These are phyloP conservation scores for Drosophila melanocephala DNA, from an alignment of 2,888 invertebrate species.

Conservation along the genomic window DNA sequence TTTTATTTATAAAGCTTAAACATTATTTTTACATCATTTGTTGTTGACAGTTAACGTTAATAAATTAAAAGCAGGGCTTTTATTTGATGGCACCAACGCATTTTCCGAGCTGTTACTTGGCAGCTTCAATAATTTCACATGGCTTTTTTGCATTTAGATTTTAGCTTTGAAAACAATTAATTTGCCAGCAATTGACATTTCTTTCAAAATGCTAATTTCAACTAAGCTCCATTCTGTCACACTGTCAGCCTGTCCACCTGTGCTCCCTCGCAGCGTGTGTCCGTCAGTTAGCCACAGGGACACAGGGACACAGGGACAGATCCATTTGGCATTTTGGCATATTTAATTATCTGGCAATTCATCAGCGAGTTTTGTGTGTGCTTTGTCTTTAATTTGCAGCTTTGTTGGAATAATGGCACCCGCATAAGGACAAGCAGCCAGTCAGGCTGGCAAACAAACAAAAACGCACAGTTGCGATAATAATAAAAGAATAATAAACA, in stretches of 20 bases:
- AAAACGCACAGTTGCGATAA: slow-evolving; percentile 59
- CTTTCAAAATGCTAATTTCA: slow-evolving; percentile 46
- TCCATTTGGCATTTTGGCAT: slow-evolving; percentile 51
- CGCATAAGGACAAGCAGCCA: slow-evolving; percentile 34
- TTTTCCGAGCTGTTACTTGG: background rate
- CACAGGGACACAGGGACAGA: slow-evolving; percentile 10
- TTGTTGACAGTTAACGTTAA: background rate
- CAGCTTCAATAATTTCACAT: background rate
- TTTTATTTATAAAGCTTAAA: background rate
- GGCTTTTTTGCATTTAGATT: background rate
- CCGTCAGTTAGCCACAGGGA: slow-evolving; percentile 7
- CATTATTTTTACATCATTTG: background rate
- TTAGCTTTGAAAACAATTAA: slow-evolving; percentile 11
- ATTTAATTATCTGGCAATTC: slow-evolving; percentile 70
- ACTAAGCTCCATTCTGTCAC: slow-evolving; percentile 13
- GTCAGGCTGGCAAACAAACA: slow-evolving; percentile 7
- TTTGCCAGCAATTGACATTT: slow-evolving; percentile 20
- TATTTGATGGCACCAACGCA: background rate
- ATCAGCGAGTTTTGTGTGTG: slow-evolving; percentile 38
- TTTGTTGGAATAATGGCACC: slow-evolving; percentile 47
- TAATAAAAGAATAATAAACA: slow-evolving; percentile 75
- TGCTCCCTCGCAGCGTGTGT: background rate
- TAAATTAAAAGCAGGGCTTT: background rate
- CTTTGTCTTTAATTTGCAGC: slow-evolving; percentile 52
- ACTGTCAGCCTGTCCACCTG: slow-evolving; percentile 8